Evolutionary conservation across 1,140 invertebrate genomes (phyloP), one percentile per base, ranked within the genome.

Genomic region (Drosophila ogumai): DNA sequence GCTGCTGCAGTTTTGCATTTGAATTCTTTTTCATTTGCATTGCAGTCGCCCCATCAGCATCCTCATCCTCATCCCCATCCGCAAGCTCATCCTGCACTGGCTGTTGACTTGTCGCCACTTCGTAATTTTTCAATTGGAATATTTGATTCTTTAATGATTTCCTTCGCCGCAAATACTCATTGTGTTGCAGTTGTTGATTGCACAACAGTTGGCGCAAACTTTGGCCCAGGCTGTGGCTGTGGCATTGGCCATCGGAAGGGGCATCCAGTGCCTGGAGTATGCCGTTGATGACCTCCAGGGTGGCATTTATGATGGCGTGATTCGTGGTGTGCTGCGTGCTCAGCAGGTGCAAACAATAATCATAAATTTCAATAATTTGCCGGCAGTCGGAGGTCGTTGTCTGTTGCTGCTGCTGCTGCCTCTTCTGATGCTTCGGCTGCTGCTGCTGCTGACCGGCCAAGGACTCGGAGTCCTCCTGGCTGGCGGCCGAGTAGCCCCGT

Each of bases 281-380:
- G 80, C 96, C 94, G 76, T 94, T 94, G 41, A 97, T 93, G 17
- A 96, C 95, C 93, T 97, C 96, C 46, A 97, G 93, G 69, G 95
- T 94, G 34, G 96, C 95, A 79, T 96, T 96, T 74, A 96, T 94
- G 22, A 97, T 94, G 93, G 96, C 96, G 92, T 96, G 96, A 93
- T 96, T 95, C 28, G 93, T 76, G 64, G 85, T 90, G 47, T 78
- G 85, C 91, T 96, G 95, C 76, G 91, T 93, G 77, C 94, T 94
- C 46, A 95, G 93, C 87, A 95, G 95, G 91, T 95, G 93, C 65
- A 97, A 91, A 90, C 96, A 95, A 65, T 96, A 92, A 93, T 97
- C 96, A 92, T 96, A 96, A 63, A 97, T 94, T 94, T 96, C 93
- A 77, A 94, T 88, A 58, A 94, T 91, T 90, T 93, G 90, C 54